Conservation (phyloP, 2,888 invertebrate genomes). For the Conchocele bisecta region DNA sequence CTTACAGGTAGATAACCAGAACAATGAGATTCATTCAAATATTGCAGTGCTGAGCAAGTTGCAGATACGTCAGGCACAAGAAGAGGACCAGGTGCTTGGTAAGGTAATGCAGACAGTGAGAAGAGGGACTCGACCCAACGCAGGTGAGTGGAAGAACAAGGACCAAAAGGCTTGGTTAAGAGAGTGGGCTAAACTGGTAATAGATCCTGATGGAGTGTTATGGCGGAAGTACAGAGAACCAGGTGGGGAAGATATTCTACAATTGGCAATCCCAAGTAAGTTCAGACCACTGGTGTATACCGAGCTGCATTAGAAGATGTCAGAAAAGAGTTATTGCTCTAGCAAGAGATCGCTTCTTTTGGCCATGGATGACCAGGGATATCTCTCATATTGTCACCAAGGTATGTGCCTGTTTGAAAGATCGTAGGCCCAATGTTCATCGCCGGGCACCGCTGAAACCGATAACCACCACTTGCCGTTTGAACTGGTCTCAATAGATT, state of each 20-base stretch:
- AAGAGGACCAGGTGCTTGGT: neutral
- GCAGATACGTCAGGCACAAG: neutral
- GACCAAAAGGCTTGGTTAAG: conserved; percentile 1
- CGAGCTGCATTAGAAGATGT: conserved; percentile 14
- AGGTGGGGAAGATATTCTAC: conserved; percentile 1
- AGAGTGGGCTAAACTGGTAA: conserved; percentile 9
- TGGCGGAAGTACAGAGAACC: conserved; percentile 8
- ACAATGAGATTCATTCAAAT: too few species aligned
- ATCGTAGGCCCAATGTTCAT: conserved; percentile 15
- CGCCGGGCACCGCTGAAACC: conserved; percentile 22
- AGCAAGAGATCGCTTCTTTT: conserved; percentile 26
- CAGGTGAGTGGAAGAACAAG: neutral
- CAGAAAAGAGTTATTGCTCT: conserved; percentile 13
- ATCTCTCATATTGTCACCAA: conserved; percentile 12
- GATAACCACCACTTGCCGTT: conserved; percentile 41
- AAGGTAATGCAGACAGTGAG: conserved; percentile 5
- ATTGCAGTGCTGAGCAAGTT: neutral
- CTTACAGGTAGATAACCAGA: too few species aligned
- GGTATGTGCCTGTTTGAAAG: conserved; percentile 22
- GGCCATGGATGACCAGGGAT: conserved; percentile 19
- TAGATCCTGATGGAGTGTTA: conserved; percentile 15
- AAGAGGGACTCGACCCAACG: neutral
- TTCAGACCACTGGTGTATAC: neutral
- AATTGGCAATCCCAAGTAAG: conserved; percentile 8
- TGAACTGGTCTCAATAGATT: conserved; percentile 52